A percentile compares a stretch with the other conserved stretches of the same genome.
Conservation (phyloP, 2,113 vertebrate genomes). For the Heliornis fulica region DNA sequence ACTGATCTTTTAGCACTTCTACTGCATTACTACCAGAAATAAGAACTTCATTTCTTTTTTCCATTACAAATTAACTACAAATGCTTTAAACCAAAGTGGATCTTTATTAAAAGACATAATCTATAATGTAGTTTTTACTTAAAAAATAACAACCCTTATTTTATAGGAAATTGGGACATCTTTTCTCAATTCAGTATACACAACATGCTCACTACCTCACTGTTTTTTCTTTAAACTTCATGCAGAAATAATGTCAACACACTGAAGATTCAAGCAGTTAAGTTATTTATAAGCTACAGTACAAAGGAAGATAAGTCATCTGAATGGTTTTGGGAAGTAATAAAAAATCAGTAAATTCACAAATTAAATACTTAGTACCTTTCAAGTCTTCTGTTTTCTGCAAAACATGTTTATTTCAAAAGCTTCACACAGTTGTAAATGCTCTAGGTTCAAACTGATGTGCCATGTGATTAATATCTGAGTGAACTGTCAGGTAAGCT, state of each 20-base stretch:
- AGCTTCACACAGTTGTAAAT: background rate
- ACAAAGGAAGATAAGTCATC: background rate
- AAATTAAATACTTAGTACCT: background rate
- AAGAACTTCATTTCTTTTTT: background rate
- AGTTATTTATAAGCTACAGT: background rate
- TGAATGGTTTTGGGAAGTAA: background rate
- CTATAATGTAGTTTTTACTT: background rate
- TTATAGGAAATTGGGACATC: background rate
- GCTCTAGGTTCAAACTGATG: background rate
- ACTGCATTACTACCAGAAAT: background rate
- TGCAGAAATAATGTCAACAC: background rate
- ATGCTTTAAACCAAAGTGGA: background rate
- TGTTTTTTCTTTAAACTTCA: background rate
- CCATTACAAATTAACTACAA: background rate
- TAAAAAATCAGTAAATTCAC: background rate
- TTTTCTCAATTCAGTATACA: background rate
- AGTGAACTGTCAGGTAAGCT: background rate
- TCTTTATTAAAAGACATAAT: background rate
- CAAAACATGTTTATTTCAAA: background rate
- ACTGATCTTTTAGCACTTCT: background rate
- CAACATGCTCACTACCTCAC: background rate
- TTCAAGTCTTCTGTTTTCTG: background rate
- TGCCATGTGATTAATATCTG: background rate
- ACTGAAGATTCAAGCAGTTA: background rate
- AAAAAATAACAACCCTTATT: accelerated